Conservation (phyloP, 2,888 invertebrate genomes). For the Acanthosepion esculentum region DNA sequence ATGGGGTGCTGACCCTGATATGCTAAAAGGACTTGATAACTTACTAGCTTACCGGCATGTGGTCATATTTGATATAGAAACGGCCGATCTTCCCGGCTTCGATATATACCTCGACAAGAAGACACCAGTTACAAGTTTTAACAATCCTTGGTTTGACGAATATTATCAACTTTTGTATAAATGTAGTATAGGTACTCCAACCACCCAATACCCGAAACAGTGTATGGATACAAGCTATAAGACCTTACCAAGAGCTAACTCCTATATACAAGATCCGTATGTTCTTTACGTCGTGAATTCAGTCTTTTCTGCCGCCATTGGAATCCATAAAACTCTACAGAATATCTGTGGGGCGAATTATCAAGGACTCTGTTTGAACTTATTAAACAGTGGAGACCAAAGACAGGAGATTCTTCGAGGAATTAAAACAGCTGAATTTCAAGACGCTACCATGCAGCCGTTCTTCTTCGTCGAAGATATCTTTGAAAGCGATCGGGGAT, state of each 20-base stretch:
- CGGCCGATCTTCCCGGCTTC: constrained; percentile 69
- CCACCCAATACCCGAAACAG: constrained; percentile 48
- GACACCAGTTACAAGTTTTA: constrained; percentile 63
- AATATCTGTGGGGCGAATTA: constrained; percentile 58
- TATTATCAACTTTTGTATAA: constrained; percentile 73
- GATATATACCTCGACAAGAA: constrained; percentile 69
- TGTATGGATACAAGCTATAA: constrained; percentile 53
- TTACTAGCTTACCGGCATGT: constrained; percentile 53
- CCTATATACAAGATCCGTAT: constrained; percentile 70
- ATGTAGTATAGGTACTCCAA: constrained; percentile 57
- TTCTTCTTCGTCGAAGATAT: constrained; percentile 67
- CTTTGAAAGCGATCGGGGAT: constrained; percentile 69
- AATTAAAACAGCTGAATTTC: constrained; percentile 62
- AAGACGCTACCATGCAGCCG: constrained; percentile 67
- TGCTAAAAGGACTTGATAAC: constrained; percentile 56
- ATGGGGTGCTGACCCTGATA: constrained; percentile 65
- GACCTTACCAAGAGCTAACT: constrained; percentile 61
- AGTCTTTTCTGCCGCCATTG: constrained; percentile 69
- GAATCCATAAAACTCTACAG: constrained; percentile 63
- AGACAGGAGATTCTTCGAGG: constrained; percentile 61
- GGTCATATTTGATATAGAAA: constrained; percentile 69
- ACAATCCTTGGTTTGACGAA: constrained; percentile 76
- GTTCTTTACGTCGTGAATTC: constrained; percentile 72
- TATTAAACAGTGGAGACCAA: constrained; percentile 64
- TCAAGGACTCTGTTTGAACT: constrained; percentile 61